A percentile compares a stretch with the other conserved stretches of the same genome.
Conservation (phyloP, 1,140 invertebrate species). For the Camponotus vicinus region DNA sequence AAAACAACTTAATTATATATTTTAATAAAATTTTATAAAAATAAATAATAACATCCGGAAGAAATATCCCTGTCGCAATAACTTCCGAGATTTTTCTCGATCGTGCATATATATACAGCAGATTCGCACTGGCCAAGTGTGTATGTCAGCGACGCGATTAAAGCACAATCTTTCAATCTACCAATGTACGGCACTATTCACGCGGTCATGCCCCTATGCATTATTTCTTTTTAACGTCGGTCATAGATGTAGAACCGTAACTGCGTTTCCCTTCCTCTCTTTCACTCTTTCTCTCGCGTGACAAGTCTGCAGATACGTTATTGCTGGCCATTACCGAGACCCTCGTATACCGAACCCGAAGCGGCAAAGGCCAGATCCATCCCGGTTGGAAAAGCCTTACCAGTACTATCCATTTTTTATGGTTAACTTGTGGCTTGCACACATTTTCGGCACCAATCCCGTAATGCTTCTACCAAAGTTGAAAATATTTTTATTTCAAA, state of each 20-base stretch:
- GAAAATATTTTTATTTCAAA: slow-evolving; percentile 6
- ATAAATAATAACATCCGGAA: too few relatives aligned
- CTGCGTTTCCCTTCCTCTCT: not conserved
- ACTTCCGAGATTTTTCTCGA: slow-evolving; percentile 40
- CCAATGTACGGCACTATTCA: slow-evolving; percentile 57
- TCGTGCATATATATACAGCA: not conserved
- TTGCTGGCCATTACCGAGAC: slow-evolving; percentile 44
- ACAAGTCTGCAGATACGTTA: slow-evolving; percentile 49
- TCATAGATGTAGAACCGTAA: slow-evolving; percentile 25
- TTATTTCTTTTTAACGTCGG: slow-evolving; percentile 59
- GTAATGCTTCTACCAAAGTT: not conserved
- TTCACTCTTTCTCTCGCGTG: not conserved
- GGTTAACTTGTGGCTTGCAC: not conserved
- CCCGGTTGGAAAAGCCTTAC: slow-evolving; percentile 18
- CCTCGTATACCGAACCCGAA: not conserved
- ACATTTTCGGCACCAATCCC: not conserved
- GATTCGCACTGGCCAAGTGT: slow-evolving; percentile 6
- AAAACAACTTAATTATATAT: not conserved
- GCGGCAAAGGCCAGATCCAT: slow-evolving; percentile 23
- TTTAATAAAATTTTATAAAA: not conserved
- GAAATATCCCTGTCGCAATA: too few relatives aligned
- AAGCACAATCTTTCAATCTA: slow-evolving; percentile 73
- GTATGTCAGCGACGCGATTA: slow-evolving; percentile 59
- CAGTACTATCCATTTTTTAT: not conserved
- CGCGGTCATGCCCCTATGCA: slow-evolving; percentile 51